Percentiles rank a stretch among this genome's conserved stretches.
phyloP scores from a whole-genome alignment of 2,797 vertebrate genomes.

The Rhyacichthys aspro region DNA sequence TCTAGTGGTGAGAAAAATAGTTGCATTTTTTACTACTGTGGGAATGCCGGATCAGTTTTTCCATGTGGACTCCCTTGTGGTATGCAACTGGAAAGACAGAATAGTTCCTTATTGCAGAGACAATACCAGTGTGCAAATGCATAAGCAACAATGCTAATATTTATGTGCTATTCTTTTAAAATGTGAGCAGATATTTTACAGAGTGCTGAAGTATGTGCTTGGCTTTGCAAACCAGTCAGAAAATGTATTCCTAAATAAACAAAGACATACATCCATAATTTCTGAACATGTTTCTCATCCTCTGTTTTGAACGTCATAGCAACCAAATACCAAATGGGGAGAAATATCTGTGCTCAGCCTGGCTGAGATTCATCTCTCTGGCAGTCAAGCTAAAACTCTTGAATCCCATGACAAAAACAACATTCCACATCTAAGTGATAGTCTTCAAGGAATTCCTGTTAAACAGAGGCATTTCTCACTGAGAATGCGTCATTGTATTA shows the following conservation, averaged over 20 bases:
- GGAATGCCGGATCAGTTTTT: too few relatives aligned
- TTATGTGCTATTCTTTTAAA: neutral
- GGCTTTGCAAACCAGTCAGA: constrained; percentile 58
- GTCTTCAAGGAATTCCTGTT: constrained; percentile 75
- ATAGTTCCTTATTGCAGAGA: neutral
- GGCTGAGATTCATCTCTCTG: constrained; percentile 71
- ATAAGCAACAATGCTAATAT: neutral
- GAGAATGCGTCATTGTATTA: constrained; percentile 63
- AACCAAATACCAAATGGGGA: constrained; percentile 67
- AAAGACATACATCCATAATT: constrained; percentile 41
- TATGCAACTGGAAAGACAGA: constrained; percentile 18
- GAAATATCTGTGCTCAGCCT: constrained; percentile 66
- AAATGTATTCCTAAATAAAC: constrained; percentile 55
- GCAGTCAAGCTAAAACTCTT: constrained; percentile 69
- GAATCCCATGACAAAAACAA: constrained; percentile 77
- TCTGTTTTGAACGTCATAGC: constrained; percentile 72
- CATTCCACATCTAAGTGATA: constrained; percentile 74
- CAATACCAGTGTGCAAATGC: neutral
- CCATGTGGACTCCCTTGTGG: constrained; percentile 35
- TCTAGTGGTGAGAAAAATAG: too few relatives aligned
- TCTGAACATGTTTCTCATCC: constrained; percentile 60
- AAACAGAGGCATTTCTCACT: constrained; percentile 69
- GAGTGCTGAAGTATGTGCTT: constrained; percentile 43
- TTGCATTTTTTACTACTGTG: too few relatives aligned
- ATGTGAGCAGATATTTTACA: constrained; percentile 12